Percentiles rank a stretch among this genome's conserved stretches.
These are phyloP conservation scores for Drosophila paranaensis DNA, from an alignment of 2,888 invertebrate species.

Conservation along the genomic window DNA sequence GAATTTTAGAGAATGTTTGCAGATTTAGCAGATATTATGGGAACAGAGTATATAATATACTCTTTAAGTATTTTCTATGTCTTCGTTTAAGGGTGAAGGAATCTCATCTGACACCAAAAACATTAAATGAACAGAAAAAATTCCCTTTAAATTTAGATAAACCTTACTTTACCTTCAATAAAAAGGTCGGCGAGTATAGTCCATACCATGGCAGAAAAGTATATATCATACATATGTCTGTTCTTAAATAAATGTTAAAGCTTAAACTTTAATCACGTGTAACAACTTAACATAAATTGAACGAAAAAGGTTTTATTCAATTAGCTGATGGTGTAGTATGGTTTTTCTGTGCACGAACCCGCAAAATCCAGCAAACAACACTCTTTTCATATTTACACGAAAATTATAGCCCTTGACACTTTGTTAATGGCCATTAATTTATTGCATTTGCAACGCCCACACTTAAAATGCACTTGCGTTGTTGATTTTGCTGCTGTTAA, in stretches of 20 bases:
- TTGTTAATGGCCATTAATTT: slow-evolving; percentile 65
- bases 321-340: not conserved
- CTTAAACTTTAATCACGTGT: not conserved
- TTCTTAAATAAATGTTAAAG: not conserved
- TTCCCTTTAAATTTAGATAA: not conserved
- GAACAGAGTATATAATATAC: not conserved
- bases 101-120: not conserved
- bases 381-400: slow-evolving; percentile 46
- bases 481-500: slow-evolving; percentile 6
- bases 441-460: slow-evolving; percentile 57
- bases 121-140: not conserved
- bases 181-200: not conserved
- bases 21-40: not conserved
- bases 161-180: not conserved
- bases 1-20: not conserved
- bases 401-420: slow-evolving; percentile 61
- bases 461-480: slow-evolving; percentile 15
- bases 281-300: slow-evolving; percentile 4
- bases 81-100: not conserved
- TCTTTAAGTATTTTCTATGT: not conserved
- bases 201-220: not conserved
- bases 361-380: slow-evolving; percentile 10
- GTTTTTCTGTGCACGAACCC: not conserved
- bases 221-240: not conserved
- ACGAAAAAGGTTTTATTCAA: slow-evolving; percentile 5